phyloP scores from a whole-genome alignment of 2,113 vertebrate species.

The Pica pica region DNA sequence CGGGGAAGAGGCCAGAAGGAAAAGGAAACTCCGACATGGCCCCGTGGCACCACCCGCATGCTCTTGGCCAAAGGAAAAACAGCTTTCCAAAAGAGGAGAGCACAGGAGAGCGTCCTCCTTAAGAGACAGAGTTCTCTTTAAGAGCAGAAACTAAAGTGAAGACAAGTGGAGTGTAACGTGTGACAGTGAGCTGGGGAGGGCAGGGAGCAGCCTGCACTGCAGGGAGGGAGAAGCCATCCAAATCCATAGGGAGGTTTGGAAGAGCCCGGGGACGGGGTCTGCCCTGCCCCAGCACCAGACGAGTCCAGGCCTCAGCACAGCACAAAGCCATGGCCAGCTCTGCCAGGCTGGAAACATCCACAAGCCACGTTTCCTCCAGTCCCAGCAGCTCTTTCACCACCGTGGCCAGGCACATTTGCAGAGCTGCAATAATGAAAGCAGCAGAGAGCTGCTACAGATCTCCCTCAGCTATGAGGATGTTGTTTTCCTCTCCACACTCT shows the following conservation, averaged over 20 bases:
- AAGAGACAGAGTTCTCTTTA: not conserved
- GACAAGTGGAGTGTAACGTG: not conserved
- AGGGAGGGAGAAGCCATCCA: not conserved
- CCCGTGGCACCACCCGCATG: not conserved
- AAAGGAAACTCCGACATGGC: slow-evolving; percentile 14
- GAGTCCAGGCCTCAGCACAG: not conserved
- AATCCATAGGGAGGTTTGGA: not conserved
- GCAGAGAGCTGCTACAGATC: not conserved
- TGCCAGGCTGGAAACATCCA: not conserved
- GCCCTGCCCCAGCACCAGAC: not conserved
- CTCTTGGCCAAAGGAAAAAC: not conserved
- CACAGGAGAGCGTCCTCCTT: not conserved
- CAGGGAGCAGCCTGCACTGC: not conserved
- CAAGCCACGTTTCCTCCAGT: not conserved
- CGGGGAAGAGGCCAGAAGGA: not conserved
- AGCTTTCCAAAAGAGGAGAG: not conserved
- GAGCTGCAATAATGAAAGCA: not conserved
- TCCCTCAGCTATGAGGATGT: not conserved
- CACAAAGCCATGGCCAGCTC: not conserved
- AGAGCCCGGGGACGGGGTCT: not conserved
- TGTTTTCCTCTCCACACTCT: not conserved
- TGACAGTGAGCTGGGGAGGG: not conserved
- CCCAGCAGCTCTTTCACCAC: not conserved
- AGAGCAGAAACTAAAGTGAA: not conserved
- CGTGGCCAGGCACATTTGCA: not conserved